Evolutionary conservation across 2,888 invertebrate species (phyloP).

Genomic region (Phymatocera aterrima): DNA sequence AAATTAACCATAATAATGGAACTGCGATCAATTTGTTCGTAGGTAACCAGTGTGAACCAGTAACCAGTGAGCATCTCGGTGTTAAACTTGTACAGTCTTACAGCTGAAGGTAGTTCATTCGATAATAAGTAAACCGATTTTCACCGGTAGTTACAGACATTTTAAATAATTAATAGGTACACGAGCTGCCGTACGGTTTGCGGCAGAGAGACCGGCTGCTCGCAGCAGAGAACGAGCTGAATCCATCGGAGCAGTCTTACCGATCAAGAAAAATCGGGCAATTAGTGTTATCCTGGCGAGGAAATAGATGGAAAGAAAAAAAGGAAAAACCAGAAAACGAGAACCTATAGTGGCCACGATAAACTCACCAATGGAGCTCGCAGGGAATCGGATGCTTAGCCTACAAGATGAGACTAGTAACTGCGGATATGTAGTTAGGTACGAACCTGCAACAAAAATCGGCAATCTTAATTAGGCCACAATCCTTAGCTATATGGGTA

Average conservation of each 20-base stretch:
- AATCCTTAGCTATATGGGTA: constrained; percentile 1
- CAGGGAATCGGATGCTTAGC: constrained; percentile 10
- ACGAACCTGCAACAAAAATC: constrained; percentile 43
- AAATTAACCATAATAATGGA: constrained; percentile 27
- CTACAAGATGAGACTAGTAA: constrained; percentile 20
- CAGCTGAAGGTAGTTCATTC: not conserved
- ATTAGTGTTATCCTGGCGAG: not conserved
- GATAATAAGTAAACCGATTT: constrained; percentile 22
- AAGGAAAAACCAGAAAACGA: too few relatives aligned
- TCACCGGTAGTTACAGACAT: constrained; percentile 9
- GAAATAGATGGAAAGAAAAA: too few relatives aligned
- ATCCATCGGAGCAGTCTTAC: not conserved
- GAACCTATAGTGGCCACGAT: constrained; percentile 29
- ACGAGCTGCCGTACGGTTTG: constrained; percentile 5
- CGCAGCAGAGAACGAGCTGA: not conserved
- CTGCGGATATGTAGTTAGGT: not conserved
- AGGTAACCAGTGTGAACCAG: not conserved
- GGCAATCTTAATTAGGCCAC: constrained; percentile 36
- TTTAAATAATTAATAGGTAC: constrained; percentile 33
- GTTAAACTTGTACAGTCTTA: too few relatives aligned
- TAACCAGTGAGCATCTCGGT: too few relatives aligned
- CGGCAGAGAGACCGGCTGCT: not conserved
- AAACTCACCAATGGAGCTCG: constrained; percentile 47
- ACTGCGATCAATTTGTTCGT: not conserved
- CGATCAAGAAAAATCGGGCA: not conserved